phyloP scores from a whole-genome alignment of 2,888 invertebrate genomes.

The Ametastegia equiseti region DNA sequence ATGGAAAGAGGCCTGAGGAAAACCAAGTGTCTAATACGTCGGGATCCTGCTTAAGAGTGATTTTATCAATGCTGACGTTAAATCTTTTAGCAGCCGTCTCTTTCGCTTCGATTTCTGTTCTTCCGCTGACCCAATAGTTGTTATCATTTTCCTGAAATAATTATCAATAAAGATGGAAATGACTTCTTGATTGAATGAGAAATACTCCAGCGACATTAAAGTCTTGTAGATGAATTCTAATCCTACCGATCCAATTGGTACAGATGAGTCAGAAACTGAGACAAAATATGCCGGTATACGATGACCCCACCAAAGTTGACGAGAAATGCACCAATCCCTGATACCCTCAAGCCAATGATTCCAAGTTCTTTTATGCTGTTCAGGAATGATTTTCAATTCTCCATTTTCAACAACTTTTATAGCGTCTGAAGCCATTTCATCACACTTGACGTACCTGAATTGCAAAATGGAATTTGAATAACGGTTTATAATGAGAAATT shows the following conservation, averaged over 20 bases:
- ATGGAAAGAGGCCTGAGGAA: slow-evolving; percentile 97
- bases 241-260: slow-evolving; percentile 67
- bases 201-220: not conserved
- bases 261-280: slow-evolving; percentile 76
- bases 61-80: slow-evolving; percentile 77
- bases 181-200: not conserved
- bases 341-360: slow-evolving; percentile 97
- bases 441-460: slow-evolving; percentile 88
- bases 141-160: slow-evolving; percentile 69
- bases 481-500: not conserved
- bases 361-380: slow-evolving; percentile 95
- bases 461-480: not conserved
- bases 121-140: slow-evolving; percentile 78
- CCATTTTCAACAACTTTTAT: slow-evolving; percentile 88
- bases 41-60: slow-evolving; percentile 87
- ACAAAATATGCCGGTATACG: slow-evolving; percentile 96
- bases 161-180: not conserved
- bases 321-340: slow-evolving; percentile 98
- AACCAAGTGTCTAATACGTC: slow-evolving; percentile 99
- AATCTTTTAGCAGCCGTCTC: slow-evolving; percentile 88
- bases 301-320: slow-evolving; percentile 99
- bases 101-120: slow-evolving; percentile 85
- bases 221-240: slow-evolving; percentile 55
- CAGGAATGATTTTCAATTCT: slow-evolving; percentile 92
- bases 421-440: slow-evolving; percentile 93